These are phyloP conservation scores for Pyxicephalus adspersus DNA, from an alignment of 2,113 vertebrate genomes.

Conservation along the genomic window DNA sequence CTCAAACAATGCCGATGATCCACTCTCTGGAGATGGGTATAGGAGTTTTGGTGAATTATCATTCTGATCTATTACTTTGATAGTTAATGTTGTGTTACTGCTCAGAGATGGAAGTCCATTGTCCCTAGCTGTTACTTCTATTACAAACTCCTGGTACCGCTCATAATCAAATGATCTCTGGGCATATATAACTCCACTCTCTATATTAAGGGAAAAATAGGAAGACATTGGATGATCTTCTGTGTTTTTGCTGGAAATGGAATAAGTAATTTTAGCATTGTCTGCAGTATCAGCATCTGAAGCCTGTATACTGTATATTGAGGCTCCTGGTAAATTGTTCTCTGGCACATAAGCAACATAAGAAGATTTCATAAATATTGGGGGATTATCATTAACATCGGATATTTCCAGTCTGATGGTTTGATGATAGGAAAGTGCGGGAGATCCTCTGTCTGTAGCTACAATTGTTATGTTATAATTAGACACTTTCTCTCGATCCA, in stretches of 20 bases:
- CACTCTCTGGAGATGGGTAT: slow-evolving; percentile 35
- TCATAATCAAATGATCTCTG: slow-evolving; percentile 58
- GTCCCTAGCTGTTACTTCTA: too few species aligned
- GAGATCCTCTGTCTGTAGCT: slow-evolving; percentile 65
- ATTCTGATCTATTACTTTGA: slow-evolving; percentile 41
- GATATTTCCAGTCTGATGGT: slow-evolving; percentile 60
- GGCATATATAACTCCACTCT: slow-evolving; percentile 64
- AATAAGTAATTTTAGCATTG: slow-evolving; percentile 70
- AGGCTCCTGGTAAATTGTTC: too few species aligned
- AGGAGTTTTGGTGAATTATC: slow-evolving; percentile 48
- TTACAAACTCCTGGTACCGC: too few species aligned
- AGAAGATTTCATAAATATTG: too few species aligned
- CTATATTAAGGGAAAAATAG: slow-evolving; percentile 66
- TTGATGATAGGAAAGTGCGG: slow-evolving; percentile 60
- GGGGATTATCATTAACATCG: slow-evolving; percentile 10
- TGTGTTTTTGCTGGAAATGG: slow-evolving; percentile 66
- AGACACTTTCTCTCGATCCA: slow-evolving; percentile 64
- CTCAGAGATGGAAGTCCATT: too few species aligned
- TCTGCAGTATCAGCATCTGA: slow-evolving; percentile 31
- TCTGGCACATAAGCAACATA: too few species aligned
- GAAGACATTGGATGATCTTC: slow-evolving; percentile 67
- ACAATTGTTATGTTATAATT: slow-evolving; percentile 66
- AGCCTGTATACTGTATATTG: background rate
- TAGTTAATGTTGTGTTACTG: too few species aligned
- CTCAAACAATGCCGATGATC: slow-evolving; percentile 57